Base-by-base conservation (phyloP, 2,113 vertebrate species). In the Macroglossus sobrinus region DNA sequence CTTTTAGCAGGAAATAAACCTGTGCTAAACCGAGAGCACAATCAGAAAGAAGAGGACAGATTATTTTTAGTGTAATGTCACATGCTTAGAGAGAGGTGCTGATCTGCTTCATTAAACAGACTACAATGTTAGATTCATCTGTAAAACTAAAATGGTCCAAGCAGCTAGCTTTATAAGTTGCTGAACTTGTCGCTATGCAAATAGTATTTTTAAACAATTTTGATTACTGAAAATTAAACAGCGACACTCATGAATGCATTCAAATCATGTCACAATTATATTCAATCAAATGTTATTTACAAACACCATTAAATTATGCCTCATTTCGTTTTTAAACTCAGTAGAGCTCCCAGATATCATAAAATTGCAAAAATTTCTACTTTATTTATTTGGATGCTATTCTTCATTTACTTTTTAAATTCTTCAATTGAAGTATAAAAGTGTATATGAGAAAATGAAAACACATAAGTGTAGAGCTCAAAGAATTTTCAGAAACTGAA, bases 241-340 rank as follows among this genome's bases (percentile, higher is more conserved):
- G 78, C 89, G 78, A 96, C 43, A 84, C 55, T 97, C 95, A 84
- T 80, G 87, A 93, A 84, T 96, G 91, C 84, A 84, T 96, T 97
- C 79, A 95, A 93, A 95, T 92, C 18, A 38, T 96, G 88, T 92
- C 80, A 96, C 69, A 97, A 84, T 96, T 96, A 95, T 35, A 94
- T 28, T 90, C 59, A 93, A 93, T 95, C 79, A 93, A 88, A 79
- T 94, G 75, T 55, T 97, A 94, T 96, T 97, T 96, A 90, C 81
- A 95, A 96, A 96, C 91, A 96, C 84, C 50, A 84, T 76, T 93
- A 93, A 93, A 88, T 87, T 74, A 90, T 71, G 40, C 40, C 47
- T 90, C 12, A 9, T 93, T 96, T 75, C 38, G 35, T 96, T 94
- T 93, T 38, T 90, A 88, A 95, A 91, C 50, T 90, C 90, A 84